phyloP scores from a whole-genome alignment of 2,113 vertebrate genomes.

The Gopherus evgoodei region DNA sequence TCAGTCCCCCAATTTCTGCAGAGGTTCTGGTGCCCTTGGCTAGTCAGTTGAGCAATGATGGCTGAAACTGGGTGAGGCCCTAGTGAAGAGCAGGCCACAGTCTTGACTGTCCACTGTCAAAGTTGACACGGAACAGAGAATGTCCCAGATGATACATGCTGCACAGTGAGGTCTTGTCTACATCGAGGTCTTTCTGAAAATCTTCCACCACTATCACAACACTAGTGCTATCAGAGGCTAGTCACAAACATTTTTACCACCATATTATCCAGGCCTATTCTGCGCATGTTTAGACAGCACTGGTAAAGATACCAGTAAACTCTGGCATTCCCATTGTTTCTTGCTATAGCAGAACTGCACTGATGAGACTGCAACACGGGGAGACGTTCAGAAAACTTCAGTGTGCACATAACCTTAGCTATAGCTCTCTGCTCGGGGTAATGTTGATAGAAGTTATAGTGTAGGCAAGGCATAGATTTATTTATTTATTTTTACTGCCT shows the following conservation, averaged over 20 bases:
- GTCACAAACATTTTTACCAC: neutral
- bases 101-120: neutral
- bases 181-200: neutral
- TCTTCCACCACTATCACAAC: neutral
- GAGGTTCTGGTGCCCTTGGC: no score
- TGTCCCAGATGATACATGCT: neutral
- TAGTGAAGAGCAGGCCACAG: no score
- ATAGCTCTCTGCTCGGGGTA: neutral
- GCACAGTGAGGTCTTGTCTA: no score
- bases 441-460: neutral
- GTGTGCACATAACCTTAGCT: neutral
- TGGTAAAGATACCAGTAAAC: neutral
- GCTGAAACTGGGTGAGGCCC: no score
- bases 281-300: neutral
- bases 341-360: neutral
- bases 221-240: neutral
- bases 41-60: no score
- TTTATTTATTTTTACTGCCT: neutral
- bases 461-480: neutral
- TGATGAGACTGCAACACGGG: neutral
- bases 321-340: neutral
- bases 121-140: neutral
- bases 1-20: no score
- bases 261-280: neutral
- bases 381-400: neutral